phyloP scores from a whole-genome alignment of 92 coral and sea anemone species.

The Pocillopora meandrina region DNA sequence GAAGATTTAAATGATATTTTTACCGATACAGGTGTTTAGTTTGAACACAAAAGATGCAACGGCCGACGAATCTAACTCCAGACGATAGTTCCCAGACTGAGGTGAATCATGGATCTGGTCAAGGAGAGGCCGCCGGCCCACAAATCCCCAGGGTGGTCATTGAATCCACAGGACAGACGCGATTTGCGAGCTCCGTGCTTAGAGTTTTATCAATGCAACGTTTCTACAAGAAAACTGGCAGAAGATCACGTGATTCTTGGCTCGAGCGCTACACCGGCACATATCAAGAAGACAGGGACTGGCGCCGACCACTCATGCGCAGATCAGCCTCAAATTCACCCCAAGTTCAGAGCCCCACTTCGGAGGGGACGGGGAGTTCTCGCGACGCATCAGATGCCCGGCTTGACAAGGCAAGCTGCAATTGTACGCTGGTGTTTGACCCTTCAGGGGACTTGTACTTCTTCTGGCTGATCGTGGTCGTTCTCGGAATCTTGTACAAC shows the following conservation, averaged over 20 bases:
- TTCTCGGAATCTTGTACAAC: constrained; percentile 84
- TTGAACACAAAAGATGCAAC: constrained; percentile 6
- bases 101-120: constrained; percentile 11
- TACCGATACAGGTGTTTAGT: constrained; percentile 9
- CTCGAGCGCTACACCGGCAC: constrained; percentile 68
- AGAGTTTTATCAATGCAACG: constrained; percentile 77
- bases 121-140: constrained; percentile 1
- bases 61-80: neutral
- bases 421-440: constrained; percentile 59
- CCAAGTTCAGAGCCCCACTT: constrained; percentile 66
- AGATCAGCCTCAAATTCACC: constrained; percentile 65
- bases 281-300: constrained; percentile 68
- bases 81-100: constrained; percentile 11
- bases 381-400: constrained; percentile 55
- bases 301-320: constrained; percentile 80
- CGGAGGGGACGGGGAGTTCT: constrained; percentile 57
- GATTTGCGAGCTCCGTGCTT: constrained; percentile 78
- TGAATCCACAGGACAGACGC: constrained; percentile 58
- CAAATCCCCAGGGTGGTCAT: constrained; percentile 63
- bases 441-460: constrained; percentile 83
- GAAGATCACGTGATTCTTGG: constrained; percentile 81
- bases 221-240: constrained; percentile 65
- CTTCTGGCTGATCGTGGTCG: constrained; percentile 80
- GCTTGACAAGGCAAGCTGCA: constrained; percentile 25
- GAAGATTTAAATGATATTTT: neutral